Conservation (phyloP, 2,888 invertebrate genomes). For the Drosophila eohydei region DNA sequence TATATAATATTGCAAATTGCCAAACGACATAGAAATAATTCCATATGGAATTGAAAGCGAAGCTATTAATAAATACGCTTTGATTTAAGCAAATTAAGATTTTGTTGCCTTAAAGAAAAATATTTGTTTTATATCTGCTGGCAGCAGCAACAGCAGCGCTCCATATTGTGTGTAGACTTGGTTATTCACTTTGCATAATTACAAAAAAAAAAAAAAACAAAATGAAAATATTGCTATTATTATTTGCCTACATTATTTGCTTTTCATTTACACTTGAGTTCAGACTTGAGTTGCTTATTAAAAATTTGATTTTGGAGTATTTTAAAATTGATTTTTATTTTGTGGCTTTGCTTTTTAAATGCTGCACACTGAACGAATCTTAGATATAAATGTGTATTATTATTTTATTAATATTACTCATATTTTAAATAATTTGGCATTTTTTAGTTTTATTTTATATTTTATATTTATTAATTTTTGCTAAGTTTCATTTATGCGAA, state of each 20-base stretch:
- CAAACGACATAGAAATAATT: neutral
- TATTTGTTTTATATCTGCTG: conserved; percentile 4
- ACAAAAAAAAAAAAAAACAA: neutral
- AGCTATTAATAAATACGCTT: conserved; percentile 4
- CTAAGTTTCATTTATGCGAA: neutral
- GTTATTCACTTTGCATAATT: conserved; percentile 8
- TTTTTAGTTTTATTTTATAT: too few species aligned
- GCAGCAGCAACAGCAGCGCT: neutral
- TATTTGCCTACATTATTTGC: conserved; percentile 7
- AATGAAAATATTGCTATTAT: neutral
- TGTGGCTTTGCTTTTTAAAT: neutral
- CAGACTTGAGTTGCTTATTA: neutral
- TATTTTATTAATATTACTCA: too few species aligned
- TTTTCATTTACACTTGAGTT: conserved; percentile 15
- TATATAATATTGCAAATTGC: neutral
- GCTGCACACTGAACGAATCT: neutral
- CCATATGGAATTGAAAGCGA: neutral
- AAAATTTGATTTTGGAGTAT: neutral
- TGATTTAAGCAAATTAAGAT: conserved; percentile 1
- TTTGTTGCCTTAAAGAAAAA: conserved; percentile 1
- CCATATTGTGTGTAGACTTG: neutral
- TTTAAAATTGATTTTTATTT: conserved; percentile 2
- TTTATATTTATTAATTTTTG: neutral
- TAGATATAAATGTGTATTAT: neutral
- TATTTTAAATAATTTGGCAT: too few species aligned